Percentiles rank a stretch among this genome's conserved stretches.
Conservation (phyloP, 2,888 invertebrate genomes). For the Cinara cedri region DNA sequence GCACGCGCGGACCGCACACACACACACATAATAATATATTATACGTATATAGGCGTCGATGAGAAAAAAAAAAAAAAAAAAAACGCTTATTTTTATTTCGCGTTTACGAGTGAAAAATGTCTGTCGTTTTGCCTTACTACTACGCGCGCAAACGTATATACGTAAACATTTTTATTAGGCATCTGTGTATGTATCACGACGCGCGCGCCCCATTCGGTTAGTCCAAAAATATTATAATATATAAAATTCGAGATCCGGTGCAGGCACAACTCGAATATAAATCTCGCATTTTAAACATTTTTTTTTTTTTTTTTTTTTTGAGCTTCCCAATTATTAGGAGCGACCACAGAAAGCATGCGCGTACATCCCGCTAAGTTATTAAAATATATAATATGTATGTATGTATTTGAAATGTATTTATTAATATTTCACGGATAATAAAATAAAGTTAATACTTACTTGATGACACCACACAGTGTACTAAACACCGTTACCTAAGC, state of each 20-base stretch:
- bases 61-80: too few relatives aligned
- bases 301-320: slow-evolving; percentile 5
- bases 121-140: too few relatives aligned
- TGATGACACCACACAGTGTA: slow-evolving; percentile 2
- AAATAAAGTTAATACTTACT: slow-evolving; percentile 50
- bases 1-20: too few relatives aligned
- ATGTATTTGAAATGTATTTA: neutral
- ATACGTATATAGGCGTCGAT: too few relatives aligned
- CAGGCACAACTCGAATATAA: slow-evolving; percentile 44
- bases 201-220: slow-evolving; percentile 20
- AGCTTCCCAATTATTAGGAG: slow-evolving; percentile 38
- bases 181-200: neutral
- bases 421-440: slow-evolving; percentile 27
- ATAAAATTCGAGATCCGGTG: neutral
- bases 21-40: too few relatives aligned
- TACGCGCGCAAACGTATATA: neutral
- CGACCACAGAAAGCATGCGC: slow-evolving; percentile 56
- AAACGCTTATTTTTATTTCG: too few relatives aligned
- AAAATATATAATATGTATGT: neutral
- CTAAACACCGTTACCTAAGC: slow-evolving; percentile 31
- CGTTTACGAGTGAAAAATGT: too few relatives aligned
- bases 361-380: slow-evolving; percentile 30
- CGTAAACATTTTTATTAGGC: neutral
- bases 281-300: neutral
- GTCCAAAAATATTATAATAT: neutral